Evolutionary conservation across 2,113 vertebrate genomes (phyloP), one percentile per base, ranked within the genome.

Genomic region (Cottus gobio): DNA sequence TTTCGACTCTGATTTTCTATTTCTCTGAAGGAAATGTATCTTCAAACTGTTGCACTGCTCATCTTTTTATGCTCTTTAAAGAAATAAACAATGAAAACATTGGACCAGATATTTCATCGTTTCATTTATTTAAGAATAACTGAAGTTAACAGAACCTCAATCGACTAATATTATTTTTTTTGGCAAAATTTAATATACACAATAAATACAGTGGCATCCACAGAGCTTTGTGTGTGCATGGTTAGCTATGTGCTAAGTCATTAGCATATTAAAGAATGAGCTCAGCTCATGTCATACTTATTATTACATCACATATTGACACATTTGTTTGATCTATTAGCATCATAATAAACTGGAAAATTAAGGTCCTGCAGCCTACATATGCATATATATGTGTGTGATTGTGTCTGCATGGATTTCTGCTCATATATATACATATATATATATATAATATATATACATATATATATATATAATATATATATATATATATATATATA

Each of bases 71-170:
- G 12, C 20, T 65, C 13, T 58, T 76, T 28, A 28, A 69, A 34
- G 16, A 61, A 86, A 74, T 76, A 73, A 84, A 81, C 15, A 56
- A 12, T 34, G 2, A 31, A 64, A 56, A 80, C 9, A 15, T 1
- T 62, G 20, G 15, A 62, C 46, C 37, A 28, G 30, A 60, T 71
- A 22, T 57, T 18, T 62, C 18, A 66, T 73, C 0, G 20, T 67
- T 90, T 85, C 84, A 85, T 90, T 85, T 86, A 85, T 85, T 82
- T 3, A 34, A 39, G 8, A 73, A 73, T 73, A 60, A 77, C 42
- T 30, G 6, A 15, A 78, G 26, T 69, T 62, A 57, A 70, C n/a
- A 65, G 13, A 69, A 63, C 11, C 6, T 1, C 0, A 37, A 56
- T 37, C 7, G 18, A 39, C 48, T 56, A 56, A 56, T 12, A 56